Conservation (phyloP, 92 coral and sea anemone species). For the Heliopora coerulea region DNA sequence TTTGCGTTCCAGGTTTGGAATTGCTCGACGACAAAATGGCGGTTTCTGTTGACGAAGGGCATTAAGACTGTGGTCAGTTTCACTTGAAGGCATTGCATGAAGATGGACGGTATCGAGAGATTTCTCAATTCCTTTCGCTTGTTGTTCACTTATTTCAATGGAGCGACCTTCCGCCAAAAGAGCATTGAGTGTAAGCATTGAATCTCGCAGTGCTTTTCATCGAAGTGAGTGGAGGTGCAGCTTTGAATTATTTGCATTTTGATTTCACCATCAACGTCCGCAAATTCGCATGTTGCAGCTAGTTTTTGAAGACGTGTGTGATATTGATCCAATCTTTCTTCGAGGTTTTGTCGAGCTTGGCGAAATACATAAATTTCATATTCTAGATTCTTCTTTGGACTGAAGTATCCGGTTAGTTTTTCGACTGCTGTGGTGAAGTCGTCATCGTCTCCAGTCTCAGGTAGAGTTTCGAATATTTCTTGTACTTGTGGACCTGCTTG, state of each 20-base stretch:
- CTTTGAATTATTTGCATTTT: constrained; percentile 1
- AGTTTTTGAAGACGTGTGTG: constrained; percentile 14
- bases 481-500: constrained; percentile 56
- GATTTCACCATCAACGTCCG: neutral
- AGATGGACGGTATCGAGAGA: no score
- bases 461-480: constrained; percentile 41
- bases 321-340: constrained; percentile 24
- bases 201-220: constrained; percentile 1
- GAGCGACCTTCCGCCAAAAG: neutral
- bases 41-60: neutral
- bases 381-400: constrained; percentile 38
- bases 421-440: constrained; percentile 39
- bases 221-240: constrained; percentile 4
- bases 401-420: constrained; percentile 46
- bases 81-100: neutral
- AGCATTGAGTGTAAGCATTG: neutral
- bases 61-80: neutral
- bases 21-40: no score
- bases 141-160: neutral
- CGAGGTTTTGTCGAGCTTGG: constrained; percentile 27
- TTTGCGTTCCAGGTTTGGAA: neutral
- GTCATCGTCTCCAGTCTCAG: constrained; percentile 44
- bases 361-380: constrained; percentile 27
- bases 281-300: neutral
- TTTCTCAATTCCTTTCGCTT: neutral